phyloP scores from a whole-genome alignment of 2,888 invertebrate species.

The Acrobasis repandana region DNA sequence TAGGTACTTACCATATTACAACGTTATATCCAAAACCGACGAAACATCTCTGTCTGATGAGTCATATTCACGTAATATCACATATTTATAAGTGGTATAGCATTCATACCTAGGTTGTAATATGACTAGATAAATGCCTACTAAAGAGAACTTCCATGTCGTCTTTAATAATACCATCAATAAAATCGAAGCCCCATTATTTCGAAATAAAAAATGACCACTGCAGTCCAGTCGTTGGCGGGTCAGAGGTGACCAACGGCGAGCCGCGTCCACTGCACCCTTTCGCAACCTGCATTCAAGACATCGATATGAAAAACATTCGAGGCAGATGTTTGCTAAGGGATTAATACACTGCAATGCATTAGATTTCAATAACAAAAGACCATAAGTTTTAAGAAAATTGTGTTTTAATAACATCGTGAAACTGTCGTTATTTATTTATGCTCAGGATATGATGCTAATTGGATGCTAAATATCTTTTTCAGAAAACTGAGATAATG shows the following conservation, averaged over 20 bases:
- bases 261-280: slow-evolving; percentile 53
- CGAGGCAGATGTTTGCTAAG: slow-evolving; percentile 25
- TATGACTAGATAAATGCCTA: not conserved
- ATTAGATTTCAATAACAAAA: slow-evolving; percentile 29
- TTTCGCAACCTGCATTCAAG: slow-evolving; percentile 55
- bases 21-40: too few relatives aligned
- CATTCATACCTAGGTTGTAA: too few relatives aligned
- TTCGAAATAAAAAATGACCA: slow-evolving; percentile 22
- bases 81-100: too few relatives aligned
- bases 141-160: not conserved
- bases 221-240: slow-evolving; percentile 50
- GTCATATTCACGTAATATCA: too few relatives aligned
- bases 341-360: slow-evolving; percentile 25
- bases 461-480: too few relatives aligned
- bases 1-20: too few relatives aligned
- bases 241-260: slow-evolving; percentile 80
- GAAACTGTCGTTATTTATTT: not conserved
- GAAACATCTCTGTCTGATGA: too few relatives aligned
- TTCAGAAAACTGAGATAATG: too few relatives aligned
- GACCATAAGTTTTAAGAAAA: slow-evolving; percentile 15
- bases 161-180: slow-evolving; percentile 1
- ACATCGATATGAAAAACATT: slow-evolving; percentile 24
- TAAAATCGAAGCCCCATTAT: not conserved
- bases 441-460: not conserved
- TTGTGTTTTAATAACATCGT: not conserved